These are phyloP conservation scores for Anthrax anthrax DNA, from an alignment of 2,888 invertebrate genomes.

Conservation along the genomic window DNA sequence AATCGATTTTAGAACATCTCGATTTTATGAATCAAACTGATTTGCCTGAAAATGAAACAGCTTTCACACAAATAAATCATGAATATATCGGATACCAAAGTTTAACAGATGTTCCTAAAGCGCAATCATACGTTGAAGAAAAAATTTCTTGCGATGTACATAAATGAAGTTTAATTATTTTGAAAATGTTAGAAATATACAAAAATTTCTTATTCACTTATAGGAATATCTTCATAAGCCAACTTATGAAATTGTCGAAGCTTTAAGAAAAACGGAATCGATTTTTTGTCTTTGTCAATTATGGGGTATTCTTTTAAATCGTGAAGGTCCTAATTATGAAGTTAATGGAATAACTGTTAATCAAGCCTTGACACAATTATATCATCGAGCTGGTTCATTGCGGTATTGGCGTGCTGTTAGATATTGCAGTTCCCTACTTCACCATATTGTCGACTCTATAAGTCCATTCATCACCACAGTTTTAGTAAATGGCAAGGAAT, in stretches of 20 bases:
- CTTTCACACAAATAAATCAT: conserved; percentile 79
- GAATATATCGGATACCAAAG: conserved; percentile 92
- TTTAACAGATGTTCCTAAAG: conserved; percentile 83
- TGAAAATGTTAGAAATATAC: not conserved
- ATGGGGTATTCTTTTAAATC: conserved; percentile 64
- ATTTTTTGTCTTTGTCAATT: conserved; percentile 70
- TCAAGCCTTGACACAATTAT: conserved; percentile 55
- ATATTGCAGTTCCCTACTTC: conserved; percentile 83
- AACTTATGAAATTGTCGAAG: conserved; percentile 59
- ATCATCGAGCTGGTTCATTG: conserved; percentile 70
- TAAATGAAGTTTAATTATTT: conserved; percentile 2
- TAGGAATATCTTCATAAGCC: conserved; percentile 48
- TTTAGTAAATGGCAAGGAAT: conserved; percentile 92
- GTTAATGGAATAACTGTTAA: conserved; percentile 49
- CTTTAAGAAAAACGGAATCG: conserved; percentile 52
- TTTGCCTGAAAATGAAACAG: conserved; percentile 57
- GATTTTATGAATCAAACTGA: conserved; percentile 87
- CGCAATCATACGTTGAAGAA: conserved; percentile 58
- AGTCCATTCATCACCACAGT: conserved; percentile 97
- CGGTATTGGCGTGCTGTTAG: conserved; percentile 88
- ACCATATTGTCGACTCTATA: conserved; percentile 93
- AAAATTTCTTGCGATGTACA: conserved; percentile 37
- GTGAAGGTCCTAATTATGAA: conserved; percentile 68
- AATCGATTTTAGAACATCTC: conserved; percentile 59
- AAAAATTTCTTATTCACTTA: conserved; percentile 14